Percentiles rank a stretch among this genome's conserved stretches.
These are phyloP conservation scores for Zygaena filipendulae DNA, from an alignment of 2,888 invertebrate species.

Conservation along the genomic window DNA sequence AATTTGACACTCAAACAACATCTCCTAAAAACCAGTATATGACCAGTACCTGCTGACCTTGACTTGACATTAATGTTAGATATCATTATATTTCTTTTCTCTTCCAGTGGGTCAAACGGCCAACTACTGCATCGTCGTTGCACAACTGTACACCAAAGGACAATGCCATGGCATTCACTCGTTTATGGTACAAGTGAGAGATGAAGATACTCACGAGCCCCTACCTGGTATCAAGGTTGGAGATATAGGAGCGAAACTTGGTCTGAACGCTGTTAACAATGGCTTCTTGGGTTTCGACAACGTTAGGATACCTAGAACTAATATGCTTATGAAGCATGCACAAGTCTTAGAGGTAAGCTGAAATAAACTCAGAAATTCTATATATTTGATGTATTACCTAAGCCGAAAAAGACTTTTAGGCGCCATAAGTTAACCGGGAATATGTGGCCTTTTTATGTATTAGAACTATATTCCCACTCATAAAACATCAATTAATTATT, in stretches of 20 bases:
- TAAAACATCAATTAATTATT: too few species aligned
- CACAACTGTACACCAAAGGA: conserved; percentile 87
- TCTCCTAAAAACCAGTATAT: too few species aligned
- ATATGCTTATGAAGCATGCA: conserved; percentile 95
- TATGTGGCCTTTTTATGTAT: too few species aligned
- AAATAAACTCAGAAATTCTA: too few species aligned
- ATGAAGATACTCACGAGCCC: conserved; percentile 87
- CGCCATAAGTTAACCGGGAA: too few species aligned
- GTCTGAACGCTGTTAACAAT: conserved; percentile 90
- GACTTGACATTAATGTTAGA: too few species aligned
- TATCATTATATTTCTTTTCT: background rate
- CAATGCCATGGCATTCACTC: conserved; percentile 89
- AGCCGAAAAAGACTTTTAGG: too few species aligned
- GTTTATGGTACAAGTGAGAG: conserved; percentile 90
- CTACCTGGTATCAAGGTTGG: conserved; percentile 90
- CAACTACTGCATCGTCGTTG: conserved; percentile 91
- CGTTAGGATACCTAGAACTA: conserved; percentile 84
- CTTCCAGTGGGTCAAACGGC: conserved; percentile 89
- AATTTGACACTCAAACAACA: too few species aligned
- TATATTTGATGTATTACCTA: background rate
- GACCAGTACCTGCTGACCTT: too few species aligned
- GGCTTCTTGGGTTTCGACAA: conserved; percentile 90
- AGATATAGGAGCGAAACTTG: conserved; percentile 94
- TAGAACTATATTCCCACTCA: too few species aligned
- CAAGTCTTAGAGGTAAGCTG: conserved; percentile 75